Conservation (phyloP, 2,888 invertebrate species). For the Rhaphigaster nebulosa region DNA sequence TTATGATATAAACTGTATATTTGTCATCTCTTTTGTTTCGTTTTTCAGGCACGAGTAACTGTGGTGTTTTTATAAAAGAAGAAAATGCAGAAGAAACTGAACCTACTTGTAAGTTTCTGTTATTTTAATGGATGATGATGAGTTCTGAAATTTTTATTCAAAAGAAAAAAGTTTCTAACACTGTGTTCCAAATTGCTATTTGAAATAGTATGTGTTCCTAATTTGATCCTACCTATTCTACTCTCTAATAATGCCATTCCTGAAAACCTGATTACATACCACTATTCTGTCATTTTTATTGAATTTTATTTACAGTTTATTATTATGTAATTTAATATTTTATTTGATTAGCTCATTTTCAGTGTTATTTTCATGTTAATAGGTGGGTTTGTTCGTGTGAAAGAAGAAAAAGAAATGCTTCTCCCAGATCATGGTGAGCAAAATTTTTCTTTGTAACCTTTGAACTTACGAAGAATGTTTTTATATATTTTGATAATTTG, state of each 20-base stretch:
- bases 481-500: too few relatives aligned
- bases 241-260: not conserved
- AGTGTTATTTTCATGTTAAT: not conserved
- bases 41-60: not conserved
- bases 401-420: not conserved
- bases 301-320: not conserved
- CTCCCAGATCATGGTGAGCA: not conserved
- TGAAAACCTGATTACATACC: too few relatives aligned
- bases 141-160: too few relatives aligned
- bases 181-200: too few relatives aligned
- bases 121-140: not conserved
- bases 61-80: not conserved
- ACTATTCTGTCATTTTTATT: not conserved
- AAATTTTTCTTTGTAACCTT: not conserved
- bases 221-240: not conserved
- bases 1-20: too few relatives aligned
- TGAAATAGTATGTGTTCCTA: too few relatives aligned
- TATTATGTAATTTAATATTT: not conserved
- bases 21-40: not conserved
- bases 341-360: not conserved
- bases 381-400: not conserved
- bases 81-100: not conserved
- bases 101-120: not conserved
- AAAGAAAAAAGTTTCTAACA: too few relatives aligned
- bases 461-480: not conserved